Base-by-base conservation (phyloP, 2,888 invertebrate genomes). In the Vannuccia rotundouncinata region DNA sequence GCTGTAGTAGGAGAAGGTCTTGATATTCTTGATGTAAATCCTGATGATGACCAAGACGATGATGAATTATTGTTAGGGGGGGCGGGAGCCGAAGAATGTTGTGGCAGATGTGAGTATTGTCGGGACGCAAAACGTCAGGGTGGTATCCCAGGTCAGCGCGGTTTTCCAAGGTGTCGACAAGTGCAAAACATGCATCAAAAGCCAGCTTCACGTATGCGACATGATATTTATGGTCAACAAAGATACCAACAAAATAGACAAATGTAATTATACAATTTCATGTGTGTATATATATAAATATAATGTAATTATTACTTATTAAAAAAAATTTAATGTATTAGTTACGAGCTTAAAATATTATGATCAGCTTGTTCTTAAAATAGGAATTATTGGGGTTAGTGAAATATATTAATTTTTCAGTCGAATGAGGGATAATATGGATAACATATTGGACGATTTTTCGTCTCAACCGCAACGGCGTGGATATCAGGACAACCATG, bases 1-100 rank as follows among this genome's bases (percentile, higher is more conserved):
- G 77, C 25, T 22, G 29, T 31, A 1, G 77, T 73, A 1, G 77
- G 77, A 31, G 31, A 77, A n/a, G 77, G 59, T 2, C 77, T 30
- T 1, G 25, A 74, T n/a, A 45, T 17, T 31, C 45, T 45, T n/a
- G 77, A 77, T 45, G 77, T 59, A 22, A 28, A 73, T 27, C 10
- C 73, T 10, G 59, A 66, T 27, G 29, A 73, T 27, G 10, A 27
- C 1, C 22, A 74, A 17, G 78, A n/a, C 10, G 77, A 82, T 25
- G 79, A 77, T 10, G 59, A 77, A 25, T 1, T 45, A 10, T 77
- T 77, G 22, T 22, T 30, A 2, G 10, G 74, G 10, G 74, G 74
- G 25, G 74, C 74, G 10, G 74, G 25, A 5, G 25, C 28, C 10
- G 25, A 25, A 22, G 74, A 22, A 10, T 27, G 28, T 5, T 22